Evolutionary conservation across 1,140 invertebrate genomes (phyloP).

Genomic region (Pinna nobilis): DNA sequence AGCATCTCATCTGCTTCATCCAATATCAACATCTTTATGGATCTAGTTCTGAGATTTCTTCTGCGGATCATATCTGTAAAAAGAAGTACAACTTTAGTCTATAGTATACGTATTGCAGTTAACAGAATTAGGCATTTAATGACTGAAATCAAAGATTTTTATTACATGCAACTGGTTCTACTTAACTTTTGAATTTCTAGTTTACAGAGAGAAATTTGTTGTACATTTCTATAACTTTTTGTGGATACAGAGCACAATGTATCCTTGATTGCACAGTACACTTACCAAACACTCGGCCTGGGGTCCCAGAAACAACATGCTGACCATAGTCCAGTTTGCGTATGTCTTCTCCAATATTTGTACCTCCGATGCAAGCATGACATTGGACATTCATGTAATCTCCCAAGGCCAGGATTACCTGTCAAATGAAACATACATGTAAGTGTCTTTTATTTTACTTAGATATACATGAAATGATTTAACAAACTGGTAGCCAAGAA

Average conservation of each 20-base stretch:
- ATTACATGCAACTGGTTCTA: no score
- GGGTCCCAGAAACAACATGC: slow-evolving; percentile 98
- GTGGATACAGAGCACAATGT: background rate
- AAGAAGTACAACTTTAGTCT: no score
- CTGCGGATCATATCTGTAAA: slow-evolving; percentile 96
- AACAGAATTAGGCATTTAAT: no score
- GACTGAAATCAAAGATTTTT: no score
- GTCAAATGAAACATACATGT: slow-evolving; percentile 22
- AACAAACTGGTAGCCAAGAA: no score
- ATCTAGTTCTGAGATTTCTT: slow-evolving; percentile 92
- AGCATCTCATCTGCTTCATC: slow-evolving; percentile 99
- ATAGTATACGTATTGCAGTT: no score
- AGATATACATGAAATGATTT: no score
- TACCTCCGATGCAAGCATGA: slow-evolving; percentile 99
- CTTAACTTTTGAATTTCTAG: no score
- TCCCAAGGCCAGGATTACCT: slow-evolving; percentile 96
- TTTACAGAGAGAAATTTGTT: no score
- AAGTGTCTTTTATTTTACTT: no score
- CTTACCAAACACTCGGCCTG: slow-evolving; percentile 96
- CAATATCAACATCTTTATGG: slow-evolving; percentile 98
- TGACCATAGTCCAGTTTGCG: slow-evolving; percentile 99
- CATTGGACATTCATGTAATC: slow-evolving; percentile 99
- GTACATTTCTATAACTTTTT: background rate
- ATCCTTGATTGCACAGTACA: no score
- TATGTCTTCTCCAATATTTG: slow-evolving; percentile 99